These are phyloP conservation scores for Girardia tigrina DNA, from an alignment of 2,888 invertebrate genomes.

Conservation along the genomic window DNA sequence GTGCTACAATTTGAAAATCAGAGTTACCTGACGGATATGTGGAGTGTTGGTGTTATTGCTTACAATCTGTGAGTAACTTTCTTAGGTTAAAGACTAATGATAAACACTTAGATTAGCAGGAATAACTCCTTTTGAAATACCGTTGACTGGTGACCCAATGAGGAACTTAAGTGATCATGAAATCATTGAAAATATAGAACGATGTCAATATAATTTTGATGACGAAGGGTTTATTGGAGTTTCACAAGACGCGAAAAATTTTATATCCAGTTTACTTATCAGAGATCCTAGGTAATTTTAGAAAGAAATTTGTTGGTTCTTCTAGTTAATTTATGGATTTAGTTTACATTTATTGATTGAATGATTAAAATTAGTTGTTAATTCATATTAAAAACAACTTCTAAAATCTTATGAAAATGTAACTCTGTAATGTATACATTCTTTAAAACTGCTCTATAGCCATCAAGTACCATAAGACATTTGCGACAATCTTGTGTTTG, in stretches of 20 bases:
- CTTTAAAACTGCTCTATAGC: no score
- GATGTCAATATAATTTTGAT: conserved; percentile 16
- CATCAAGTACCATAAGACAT: no score
- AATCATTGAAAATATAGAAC: conserved; percentile 25
- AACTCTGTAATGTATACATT: no score
- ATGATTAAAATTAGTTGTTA: no score
- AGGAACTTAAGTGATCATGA: conserved; percentile 23
- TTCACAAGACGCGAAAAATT: conserved; percentile 29
- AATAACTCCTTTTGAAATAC: conserved; percentile 29
- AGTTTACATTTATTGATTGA: no score
- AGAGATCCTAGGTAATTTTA: conserved; percentile 28
- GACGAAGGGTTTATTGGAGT: background rate
- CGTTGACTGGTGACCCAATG: conserved; percentile 9
- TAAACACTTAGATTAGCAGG: conserved; percentile 14
- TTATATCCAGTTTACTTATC: conserved; percentile 26
- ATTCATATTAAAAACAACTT: no score
- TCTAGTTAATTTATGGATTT: no score
- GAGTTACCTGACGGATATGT: conserved; percentile 11
- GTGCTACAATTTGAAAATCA: background rate
- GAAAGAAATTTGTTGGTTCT: no score
- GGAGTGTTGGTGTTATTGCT: conserved; percentile 27
- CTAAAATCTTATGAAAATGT: no score
- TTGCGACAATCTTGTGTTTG: no score
- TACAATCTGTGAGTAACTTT: background rate
- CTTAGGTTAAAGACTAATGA: background rate